A percentile compares a stretch with the other conserved stretches of the same genome.
phyloP scores from a whole-genome alignment of 2,797 vertebrate species.

The Octomys mimax region DNA sequence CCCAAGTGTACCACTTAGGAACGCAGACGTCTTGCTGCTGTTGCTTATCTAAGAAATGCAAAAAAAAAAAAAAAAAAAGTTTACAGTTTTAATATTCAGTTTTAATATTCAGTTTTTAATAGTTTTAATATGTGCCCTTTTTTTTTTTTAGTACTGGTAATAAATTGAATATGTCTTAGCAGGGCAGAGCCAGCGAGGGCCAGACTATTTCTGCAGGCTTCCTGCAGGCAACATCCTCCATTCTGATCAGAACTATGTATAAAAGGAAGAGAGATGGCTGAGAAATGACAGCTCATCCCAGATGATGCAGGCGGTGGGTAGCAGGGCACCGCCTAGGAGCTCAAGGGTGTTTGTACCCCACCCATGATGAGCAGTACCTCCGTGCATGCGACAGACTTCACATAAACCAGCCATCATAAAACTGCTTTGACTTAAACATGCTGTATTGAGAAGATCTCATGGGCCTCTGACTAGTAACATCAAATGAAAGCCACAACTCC shows the following conservation, averaged over 20 bases:
- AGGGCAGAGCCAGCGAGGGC: neutral
- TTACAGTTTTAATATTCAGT: neutral
- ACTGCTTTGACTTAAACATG: constrained; percentile 43
- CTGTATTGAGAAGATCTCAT: neutral
- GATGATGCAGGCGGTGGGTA: rapidly evolving
- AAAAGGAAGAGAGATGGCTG: neutral
- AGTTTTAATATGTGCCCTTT: too few relatives aligned
- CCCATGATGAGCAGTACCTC: neutral
- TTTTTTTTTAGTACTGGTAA: neutral
- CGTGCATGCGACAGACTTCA: neutral
- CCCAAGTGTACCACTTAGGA: neutral
- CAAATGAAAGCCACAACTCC: neutral
- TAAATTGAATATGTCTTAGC: neutral
- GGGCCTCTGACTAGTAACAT: constrained; percentile 15
- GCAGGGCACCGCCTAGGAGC: neutral
- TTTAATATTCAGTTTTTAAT: neutral
- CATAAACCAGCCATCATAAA: constrained; percentile 44
- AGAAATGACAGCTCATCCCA: neutral
- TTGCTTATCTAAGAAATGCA: neutral
- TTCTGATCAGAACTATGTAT: neutral
- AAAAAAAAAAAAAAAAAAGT: neutral
- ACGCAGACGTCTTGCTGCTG: neutral
- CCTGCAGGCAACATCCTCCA: neutral
- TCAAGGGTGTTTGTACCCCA: neutral
- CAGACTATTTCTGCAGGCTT: neutral